Percentiles rank a stretch among this genome's conserved stretches.
These are phyloP conservation scores for Blomia tropicalis DNA, from an alignment of 2,888 invertebrate species.

Conservation along the genomic window DNA sequence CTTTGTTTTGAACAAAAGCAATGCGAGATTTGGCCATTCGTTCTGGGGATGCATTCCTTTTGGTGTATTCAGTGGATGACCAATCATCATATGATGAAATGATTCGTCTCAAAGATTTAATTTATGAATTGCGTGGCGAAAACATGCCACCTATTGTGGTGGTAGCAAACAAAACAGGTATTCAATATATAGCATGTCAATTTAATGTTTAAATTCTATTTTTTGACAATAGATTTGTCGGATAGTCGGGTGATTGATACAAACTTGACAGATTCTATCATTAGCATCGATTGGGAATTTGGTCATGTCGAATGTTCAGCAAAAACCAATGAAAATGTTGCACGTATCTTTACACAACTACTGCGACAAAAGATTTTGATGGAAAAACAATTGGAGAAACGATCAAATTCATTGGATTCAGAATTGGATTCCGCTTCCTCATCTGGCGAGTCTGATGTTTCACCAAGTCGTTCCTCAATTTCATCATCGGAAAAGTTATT, in stretches of 20 bases:
- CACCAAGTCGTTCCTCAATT: constrained; percentile 10
- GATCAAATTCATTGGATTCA: background rate
- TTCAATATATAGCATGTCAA: background rate
- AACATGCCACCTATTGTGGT: constrained; percentile 19
- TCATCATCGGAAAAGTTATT: constrained; percentile 9
- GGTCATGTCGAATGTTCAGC: constrained; percentile 29
- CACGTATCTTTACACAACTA: constrained; percentile 26
- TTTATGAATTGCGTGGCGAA: constrained; percentile 58
- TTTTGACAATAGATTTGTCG: constrained; percentile 11
- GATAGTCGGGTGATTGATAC: constrained; percentile 23
- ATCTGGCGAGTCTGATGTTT: constrained; percentile 1
- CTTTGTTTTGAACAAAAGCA: too few species aligned
- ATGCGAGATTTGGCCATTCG: constrained; percentile 87
- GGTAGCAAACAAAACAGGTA: constrained; percentile 26
- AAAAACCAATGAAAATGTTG: constrained; percentile 26
- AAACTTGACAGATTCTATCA: constrained; percentile 27
- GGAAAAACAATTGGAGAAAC: background rate
- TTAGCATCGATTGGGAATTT: constrained; percentile 28
- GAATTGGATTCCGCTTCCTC: background rate
- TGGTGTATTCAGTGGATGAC: constrained; percentile 82
- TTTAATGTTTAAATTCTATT: background rate
- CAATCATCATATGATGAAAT: constrained; percentile 54
- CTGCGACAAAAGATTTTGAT: constrained; percentile 22
- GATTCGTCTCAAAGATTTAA: constrained; percentile 59
- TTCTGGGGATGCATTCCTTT: constrained; percentile 82